phyloP scores from a whole-genome alignment of 1,140 invertebrate species.

The Apolygus lucorum region DNA sequence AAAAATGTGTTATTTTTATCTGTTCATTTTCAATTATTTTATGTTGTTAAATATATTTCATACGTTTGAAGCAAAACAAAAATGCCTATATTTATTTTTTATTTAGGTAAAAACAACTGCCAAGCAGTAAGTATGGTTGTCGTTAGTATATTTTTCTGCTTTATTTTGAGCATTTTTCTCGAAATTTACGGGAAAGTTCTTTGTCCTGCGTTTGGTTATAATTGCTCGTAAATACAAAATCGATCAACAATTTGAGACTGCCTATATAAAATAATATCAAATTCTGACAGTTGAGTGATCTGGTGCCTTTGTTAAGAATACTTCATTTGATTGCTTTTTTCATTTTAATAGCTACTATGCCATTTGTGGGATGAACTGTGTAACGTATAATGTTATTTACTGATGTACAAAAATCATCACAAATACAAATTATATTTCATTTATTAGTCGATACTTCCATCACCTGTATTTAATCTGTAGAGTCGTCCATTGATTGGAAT shows the following conservation, averaged over 20 bases:
- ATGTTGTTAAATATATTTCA: conserved; percentile 3
- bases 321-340: background rate
- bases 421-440: conserved; percentile 17
- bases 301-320: background rate
- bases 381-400: conserved; percentile 6
- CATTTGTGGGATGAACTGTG: background rate
- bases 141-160: background rate
- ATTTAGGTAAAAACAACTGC: background rate
- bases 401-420: conserved; percentile 5
- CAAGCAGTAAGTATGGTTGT: conserved; percentile 4
- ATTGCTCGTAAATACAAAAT: background rate
- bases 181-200: background rate
- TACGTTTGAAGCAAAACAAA: conserved; percentile 21
- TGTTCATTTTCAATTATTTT: background rate
- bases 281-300: background rate
- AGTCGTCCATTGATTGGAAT: too few relatives aligned
- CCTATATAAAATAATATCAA: background rate
- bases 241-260: background rate
- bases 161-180: background rate
- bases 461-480: too few relatives aligned
- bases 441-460: too few relatives aligned
- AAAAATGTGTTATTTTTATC: conserved; percentile 1
- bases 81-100: conserved; percentile 16
- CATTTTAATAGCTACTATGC: conserved; percentile 18
- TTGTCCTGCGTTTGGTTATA: background rate